phyloP scores from a whole-genome alignment of 37 sponge, comb jelly and placozoan species.

The Ianthella basta region DNA sequence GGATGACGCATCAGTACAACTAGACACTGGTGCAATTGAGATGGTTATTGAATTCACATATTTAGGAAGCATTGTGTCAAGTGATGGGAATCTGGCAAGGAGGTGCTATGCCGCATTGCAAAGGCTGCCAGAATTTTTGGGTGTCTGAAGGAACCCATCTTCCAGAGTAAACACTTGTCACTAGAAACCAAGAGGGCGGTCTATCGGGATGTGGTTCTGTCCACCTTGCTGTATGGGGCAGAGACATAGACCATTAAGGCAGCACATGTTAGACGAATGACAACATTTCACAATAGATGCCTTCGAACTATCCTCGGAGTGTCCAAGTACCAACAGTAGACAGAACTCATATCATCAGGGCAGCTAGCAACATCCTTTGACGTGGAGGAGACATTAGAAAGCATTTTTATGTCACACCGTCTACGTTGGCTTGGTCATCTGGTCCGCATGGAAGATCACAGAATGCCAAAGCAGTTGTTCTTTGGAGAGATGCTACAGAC shows the following conservation, averaged over 20 bases:
- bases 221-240: not conserved
- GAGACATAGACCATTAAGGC: not conserved
- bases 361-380: not conserved
- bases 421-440: conserved; percentile 1
- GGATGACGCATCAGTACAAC: conserved; percentile 12
- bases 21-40: not conserved
- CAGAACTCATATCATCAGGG: not conserved
- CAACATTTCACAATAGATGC: not conserved
- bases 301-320: not conserved
- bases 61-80: not conserved
- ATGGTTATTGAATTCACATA: not conserved
- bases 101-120: not conserved
- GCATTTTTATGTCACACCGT: not conserved
- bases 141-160: not conserved
- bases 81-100: not conserved
- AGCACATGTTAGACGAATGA: not conserved
- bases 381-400: not conserved
- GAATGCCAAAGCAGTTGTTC: not conserved
- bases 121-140: not conserved
- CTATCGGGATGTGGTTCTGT: not conserved
- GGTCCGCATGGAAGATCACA: not conserved
- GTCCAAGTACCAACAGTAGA: not conserved
- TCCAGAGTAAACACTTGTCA: not conserved
- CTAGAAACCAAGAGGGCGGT: not conserved
- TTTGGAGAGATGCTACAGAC: not conserved